Percentiles rank a stretch among this genome's conserved stretches.
Evolutionary conservation across 1,140 invertebrate species (phyloP).

Genomic region (Acromyrmex echinatior): DNA sequence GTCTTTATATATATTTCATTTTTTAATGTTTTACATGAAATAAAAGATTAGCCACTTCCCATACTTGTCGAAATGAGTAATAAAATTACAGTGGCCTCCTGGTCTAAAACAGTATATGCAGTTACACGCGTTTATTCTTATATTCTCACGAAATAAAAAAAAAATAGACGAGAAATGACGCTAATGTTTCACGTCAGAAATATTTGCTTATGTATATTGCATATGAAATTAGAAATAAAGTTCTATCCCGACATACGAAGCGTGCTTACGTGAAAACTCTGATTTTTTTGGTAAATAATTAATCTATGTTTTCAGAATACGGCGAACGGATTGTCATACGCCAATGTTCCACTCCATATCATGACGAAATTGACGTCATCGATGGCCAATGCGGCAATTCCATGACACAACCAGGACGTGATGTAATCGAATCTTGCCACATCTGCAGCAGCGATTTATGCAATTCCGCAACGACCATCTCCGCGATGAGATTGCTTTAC

Average conservation of each 20-base stretch:
- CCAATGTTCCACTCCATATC: constrained; percentile 87
- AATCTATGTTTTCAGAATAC: constrained; percentile 81
- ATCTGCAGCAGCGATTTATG: constrained; percentile 87
- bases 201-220: too few relatives aligned
- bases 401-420: constrained; percentile 84
- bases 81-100: too few relatives aligned
- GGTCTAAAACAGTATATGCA: too few relatives aligned
- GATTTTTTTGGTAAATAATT: background rate
- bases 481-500: constrained; percentile 53
- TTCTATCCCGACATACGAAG: background rate
- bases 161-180: too few relatives aligned
- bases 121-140: too few relatives aligned
- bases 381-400: constrained; percentile 85
- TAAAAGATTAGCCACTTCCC: too few relatives aligned
- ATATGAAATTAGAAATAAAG: background rate
- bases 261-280: background rate
- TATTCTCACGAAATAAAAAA: too few relatives aligned
- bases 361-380: constrained; percentile 85
- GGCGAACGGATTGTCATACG: constrained; percentile 85
- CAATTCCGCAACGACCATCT: constrained; percentile 84
- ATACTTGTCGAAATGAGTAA: too few relatives aligned
- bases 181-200: too few relatives aligned
- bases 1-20: too few relatives aligned
- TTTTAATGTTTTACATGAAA: too few relatives aligned
- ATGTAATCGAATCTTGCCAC: constrained; percentile 87